Base-by-base conservation (phyloP, 1,140 invertebrate species). In the Cydia pomonella region DNA sequence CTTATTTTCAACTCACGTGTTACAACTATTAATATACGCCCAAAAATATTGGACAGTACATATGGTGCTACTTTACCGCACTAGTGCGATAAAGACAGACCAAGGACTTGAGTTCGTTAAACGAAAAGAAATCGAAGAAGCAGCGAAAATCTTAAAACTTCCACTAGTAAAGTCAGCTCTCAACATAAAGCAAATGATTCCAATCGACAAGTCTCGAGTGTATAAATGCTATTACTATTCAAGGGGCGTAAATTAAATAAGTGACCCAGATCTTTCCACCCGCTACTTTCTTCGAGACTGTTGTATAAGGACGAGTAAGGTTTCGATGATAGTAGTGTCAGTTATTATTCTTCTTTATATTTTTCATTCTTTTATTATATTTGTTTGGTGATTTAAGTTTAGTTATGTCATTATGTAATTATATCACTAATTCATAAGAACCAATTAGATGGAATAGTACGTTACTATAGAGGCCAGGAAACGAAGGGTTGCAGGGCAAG, bases 171-270 rank as follows among this genome's bases (percentile, higher is more conserved):
- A 47, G 44, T n/a, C 44, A 59, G 1, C 53, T 18, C 16, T 18
- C 4, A 53, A 53, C 50, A 47, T 18, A 18, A 53, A 53, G 47
- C 47, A 21, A 59, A 21, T 21, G 50, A 33, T 38, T 69, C 64
- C 64, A 38, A 69, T 69, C 38, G 62, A 69, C 64, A 38, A 33
- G 25, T 69, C 64, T 6, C 27, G 64, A 69, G 64, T 69, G 64
- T 29, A 69, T 69, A 69, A 69, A 69, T 18, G 0, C 1, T 41
- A 69, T 41, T 38, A 69, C 33, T 38, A 41, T 69, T 41, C 64
- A 29, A 18, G 29, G 64, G 64, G 33, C 64, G 64, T 69, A 69
- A 69, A 69, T 41, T 41, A 41, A 69, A 69, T 69, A 69, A 69
- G 64, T 38, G 64, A 23, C 29, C 64, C 27, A 69, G 64, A 69